These are phyloP conservation scores for Cnemophilus loriae DNA, from an alignment of 2,113 vertebrate genomes.

Conservation along the genomic window DNA sequence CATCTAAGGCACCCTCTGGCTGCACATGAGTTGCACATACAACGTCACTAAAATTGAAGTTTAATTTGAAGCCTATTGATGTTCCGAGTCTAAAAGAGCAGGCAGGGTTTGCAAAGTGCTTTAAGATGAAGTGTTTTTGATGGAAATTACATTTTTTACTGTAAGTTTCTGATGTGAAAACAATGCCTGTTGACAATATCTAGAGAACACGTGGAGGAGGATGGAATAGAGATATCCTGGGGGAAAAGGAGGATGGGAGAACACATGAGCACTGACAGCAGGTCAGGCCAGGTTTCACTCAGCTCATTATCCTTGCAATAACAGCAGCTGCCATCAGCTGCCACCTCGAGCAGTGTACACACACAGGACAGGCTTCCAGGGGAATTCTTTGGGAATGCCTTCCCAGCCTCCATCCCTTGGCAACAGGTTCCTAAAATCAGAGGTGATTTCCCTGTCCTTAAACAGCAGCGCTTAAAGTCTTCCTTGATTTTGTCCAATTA, in stretches of 20 bases:
- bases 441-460: background rate
- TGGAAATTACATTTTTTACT: background rate
- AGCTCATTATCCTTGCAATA: background rate
- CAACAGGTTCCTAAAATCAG: background rate
- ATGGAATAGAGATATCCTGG: background rate
- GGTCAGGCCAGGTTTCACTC: background rate
- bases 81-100: background rate
- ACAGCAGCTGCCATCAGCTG: background rate
- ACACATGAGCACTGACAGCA: background rate
- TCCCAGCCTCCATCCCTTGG: background rate
- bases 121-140: background rate
- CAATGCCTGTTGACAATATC: background rate
- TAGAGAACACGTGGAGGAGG: background rate
- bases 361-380: background rate
- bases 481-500: background rate
- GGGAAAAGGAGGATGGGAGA: background rate
- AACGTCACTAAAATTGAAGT: background rate
- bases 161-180: background rate
- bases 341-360: background rate
- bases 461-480: background rate
- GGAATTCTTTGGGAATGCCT: background rate
- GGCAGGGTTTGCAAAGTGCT: background rate
- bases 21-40: background rate
- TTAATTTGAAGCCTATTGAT: constrained; percentile 5
- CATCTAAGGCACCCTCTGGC: background rate